phyloP scores from a whole-genome alignment of 2,888 invertebrate species.

The Acrocera orbiculus region DNA sequence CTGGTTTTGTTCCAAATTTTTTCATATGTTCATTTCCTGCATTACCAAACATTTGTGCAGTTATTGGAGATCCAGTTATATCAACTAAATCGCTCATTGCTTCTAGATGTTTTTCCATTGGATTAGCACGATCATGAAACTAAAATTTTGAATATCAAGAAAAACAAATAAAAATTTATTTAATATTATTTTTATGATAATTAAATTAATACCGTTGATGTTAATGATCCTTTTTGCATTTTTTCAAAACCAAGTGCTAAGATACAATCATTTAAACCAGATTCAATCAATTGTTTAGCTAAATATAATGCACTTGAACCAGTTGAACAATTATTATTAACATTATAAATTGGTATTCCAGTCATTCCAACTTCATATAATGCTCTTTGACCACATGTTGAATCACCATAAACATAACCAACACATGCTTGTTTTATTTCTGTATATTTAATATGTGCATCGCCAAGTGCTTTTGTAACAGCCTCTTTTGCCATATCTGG shows the following conservation, averaged over 20 bases:
- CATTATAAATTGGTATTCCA: conserved; percentile 93
- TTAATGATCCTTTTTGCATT: conserved; percentile 86
- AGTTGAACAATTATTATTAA: conserved; percentile 97
- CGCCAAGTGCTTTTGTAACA: conserved; percentile 67
- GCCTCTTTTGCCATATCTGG: conserved; percentile 92
- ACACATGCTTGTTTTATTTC: conserved; percentile 78
- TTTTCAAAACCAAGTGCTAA: conserved; percentile 95
- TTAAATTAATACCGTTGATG: conserved; percentile 37
- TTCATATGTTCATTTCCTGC: conserved; percentile 80
- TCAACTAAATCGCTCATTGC: conserved; percentile 71
- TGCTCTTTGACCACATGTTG: conserved; percentile 88
- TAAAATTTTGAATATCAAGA: conserved; percentile 18
- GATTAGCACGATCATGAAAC: conserved; percentile 69
- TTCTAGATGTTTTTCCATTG: conserved; percentile 73
- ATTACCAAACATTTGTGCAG: conserved; percentile 92
- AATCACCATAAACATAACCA: conserved; percentile 91
- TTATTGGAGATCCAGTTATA: conserved; percentile 65
- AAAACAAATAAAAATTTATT: background rate
- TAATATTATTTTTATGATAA: background rate
- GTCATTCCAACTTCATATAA: conserved; percentile 89
- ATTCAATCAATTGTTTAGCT: conserved; percentile 82
- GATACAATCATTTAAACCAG: conserved; percentile 71
- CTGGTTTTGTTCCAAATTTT: conserved; percentile 71
- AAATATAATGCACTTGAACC: conserved; percentile 84
- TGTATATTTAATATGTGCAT: conserved; percentile 58